A percentile compares a stretch with the other conserved stretches of the same genome.
phyloP scores from a whole-genome alignment of 1,140 invertebrate genomes.

The Phymorhynchus buccinoides region DNA sequence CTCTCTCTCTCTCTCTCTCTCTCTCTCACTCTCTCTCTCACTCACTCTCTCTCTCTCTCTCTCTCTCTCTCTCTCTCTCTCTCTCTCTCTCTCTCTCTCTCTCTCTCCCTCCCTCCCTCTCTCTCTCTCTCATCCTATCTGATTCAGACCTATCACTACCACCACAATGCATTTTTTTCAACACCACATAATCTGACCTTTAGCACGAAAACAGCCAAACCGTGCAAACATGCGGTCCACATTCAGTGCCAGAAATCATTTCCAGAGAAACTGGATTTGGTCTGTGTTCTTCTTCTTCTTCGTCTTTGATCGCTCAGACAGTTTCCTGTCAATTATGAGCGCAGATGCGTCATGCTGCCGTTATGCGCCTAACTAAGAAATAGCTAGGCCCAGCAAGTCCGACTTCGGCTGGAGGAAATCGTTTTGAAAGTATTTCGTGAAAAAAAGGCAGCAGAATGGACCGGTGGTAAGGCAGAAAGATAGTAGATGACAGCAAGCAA shows the following conservation, averaged over 20 bases:
- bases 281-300: no score
- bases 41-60: not conserved
- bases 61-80: conserved; percentile 19
- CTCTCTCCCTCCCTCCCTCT: not conserved
- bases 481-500: no score
- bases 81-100: conserved; percentile 13
- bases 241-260: not conserved
- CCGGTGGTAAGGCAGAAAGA: no score
- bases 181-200: not conserved
- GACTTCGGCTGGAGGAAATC: no score
- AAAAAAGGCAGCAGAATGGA: no score
- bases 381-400: no score
- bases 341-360: no score
- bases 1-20: not conserved
- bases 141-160: not conserved
- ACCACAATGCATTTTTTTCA: not conserved
- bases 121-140: not conserved
- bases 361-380: no score
- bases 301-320: no score
- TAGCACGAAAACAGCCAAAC: not conserved
- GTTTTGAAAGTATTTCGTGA: no score
- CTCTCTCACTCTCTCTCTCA: not conserved
- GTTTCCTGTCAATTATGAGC: no score
- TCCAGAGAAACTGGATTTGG: no score
- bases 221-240: not conserved